Evolutionary conservation across 2,113 vertebrate genomes (phyloP).

Genomic region (Oreotragus oreotragus): DNA sequence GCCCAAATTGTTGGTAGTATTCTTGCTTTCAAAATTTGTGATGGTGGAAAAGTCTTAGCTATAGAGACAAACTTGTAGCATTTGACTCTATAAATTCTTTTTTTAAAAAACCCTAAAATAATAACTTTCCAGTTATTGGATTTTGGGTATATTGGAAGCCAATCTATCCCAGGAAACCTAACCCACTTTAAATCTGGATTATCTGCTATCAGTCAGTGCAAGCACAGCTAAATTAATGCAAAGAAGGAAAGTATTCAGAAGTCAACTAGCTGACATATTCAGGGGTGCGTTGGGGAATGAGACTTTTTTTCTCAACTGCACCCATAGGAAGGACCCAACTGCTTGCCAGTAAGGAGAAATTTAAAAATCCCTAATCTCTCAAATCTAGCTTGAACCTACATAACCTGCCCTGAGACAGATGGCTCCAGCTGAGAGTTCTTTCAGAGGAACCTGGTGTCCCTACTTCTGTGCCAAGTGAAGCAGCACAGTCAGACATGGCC

Average conservation of each 20-base stretch:
- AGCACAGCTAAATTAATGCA: background rate
- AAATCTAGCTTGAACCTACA: background rate
- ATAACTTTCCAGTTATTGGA: background rate
- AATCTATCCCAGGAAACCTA: background rate
- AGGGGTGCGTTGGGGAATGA: background rate
- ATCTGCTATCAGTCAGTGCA: background rate
- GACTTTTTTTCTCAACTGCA: background rate
- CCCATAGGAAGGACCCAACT: background rate
- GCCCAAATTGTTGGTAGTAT: background rate
- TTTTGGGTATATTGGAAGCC: background rate
- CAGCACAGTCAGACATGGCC: background rate
- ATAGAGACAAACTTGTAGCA: background rate
- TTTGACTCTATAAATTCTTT: constrained; percentile 33
- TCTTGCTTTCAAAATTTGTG: constrained; percentile 1
- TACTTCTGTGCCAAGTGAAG: background rate
- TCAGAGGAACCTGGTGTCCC: background rate
- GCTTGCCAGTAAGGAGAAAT: background rate
- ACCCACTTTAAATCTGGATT: background rate
- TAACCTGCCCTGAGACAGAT: background rate
- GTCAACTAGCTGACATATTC: background rate
- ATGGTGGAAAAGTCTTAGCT: constrained; percentile 50
- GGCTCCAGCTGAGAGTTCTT: background rate
- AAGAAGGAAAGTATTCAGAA: background rate
- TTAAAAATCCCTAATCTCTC: background rate
- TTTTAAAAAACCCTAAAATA: background rate